Conservation (phyloP, 53 echinoderm and acorn worm genomes). For the Holothuria scabra region DNA sequence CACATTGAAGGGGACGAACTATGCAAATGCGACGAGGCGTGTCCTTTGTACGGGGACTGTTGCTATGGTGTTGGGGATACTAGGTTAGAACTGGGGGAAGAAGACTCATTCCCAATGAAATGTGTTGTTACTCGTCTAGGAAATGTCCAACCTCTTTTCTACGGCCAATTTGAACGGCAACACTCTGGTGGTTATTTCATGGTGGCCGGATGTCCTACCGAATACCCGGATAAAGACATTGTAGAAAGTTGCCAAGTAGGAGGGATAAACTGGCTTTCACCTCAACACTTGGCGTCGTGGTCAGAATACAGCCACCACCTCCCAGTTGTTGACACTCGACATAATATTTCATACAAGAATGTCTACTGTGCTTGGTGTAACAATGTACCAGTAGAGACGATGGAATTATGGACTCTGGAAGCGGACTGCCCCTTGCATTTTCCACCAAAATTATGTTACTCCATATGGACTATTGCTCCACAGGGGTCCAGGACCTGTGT, state of each 20-base stretch:
- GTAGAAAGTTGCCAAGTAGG: background rate
- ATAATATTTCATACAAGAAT: constrained; percentile 14
- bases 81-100: no score
- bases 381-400: background rate
- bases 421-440: background rate
- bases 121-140: background rate
- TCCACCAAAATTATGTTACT: background rate
- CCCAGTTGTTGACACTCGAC: background rate
- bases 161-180: background rate
- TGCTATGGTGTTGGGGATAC: background rate
- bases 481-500: constrained; percentile 4
- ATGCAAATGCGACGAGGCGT: constrained; percentile 1
- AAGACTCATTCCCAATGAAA: no score
- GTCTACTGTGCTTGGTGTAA: constrained; percentile 33
- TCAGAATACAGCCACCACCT: background rate
- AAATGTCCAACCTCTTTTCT: background rate
- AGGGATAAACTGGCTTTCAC: background rate
- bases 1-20: background rate
- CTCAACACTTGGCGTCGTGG: background rate
- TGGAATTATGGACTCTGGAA: background rate
- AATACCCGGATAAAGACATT: background rate
- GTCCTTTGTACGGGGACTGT: background rate
- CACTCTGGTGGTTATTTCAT: background rate
- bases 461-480: background rate
- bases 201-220: background rate